Evolutionary conservation across 2,113 vertebrate genomes (phyloP).

Genomic region (Panthera leo): DNA sequence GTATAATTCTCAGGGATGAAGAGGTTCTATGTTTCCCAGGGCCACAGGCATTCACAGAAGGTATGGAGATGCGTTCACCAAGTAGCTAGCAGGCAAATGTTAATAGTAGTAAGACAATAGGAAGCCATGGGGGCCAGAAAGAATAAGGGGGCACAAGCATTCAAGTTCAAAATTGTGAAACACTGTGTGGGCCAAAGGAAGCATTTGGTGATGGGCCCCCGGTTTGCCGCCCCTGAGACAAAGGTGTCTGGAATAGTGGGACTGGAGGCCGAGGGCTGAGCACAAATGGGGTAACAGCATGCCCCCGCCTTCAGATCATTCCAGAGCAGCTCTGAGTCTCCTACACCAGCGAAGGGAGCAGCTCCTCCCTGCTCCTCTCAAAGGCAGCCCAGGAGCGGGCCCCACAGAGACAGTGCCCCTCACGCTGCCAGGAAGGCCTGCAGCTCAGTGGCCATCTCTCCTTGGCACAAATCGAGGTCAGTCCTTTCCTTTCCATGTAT

Average conservation of each 20-base stretch:
- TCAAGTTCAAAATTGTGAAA: neutral
- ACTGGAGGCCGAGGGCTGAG: neutral
- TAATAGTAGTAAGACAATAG: neutral
- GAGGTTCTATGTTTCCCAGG: neutral
- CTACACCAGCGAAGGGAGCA: accelerated
- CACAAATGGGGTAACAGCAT: accelerated
- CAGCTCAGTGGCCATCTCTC: neutral
- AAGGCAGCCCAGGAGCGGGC: neutral
- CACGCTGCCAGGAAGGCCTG: neutral
- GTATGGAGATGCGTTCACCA: neutral
- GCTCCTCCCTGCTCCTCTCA: neutral
- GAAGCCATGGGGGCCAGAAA: neutral
- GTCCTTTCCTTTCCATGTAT: neutral
- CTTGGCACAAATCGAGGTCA: neutral
- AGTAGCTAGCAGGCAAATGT: neutral
- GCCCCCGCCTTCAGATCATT: neutral
- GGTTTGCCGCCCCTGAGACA: too few species aligned
- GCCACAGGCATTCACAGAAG: neutral
- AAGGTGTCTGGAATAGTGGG: neutral
- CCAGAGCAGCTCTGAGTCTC: neutral
- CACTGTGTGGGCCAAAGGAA: neutral
- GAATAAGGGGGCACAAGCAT: neutral
- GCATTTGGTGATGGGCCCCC: neutral
- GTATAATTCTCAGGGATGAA: too few species aligned
- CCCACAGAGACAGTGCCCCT: neutral